Conservation (phyloP, 2,113 vertebrate genomes). For the Cyphomyrus discorhynchus region DNA sequence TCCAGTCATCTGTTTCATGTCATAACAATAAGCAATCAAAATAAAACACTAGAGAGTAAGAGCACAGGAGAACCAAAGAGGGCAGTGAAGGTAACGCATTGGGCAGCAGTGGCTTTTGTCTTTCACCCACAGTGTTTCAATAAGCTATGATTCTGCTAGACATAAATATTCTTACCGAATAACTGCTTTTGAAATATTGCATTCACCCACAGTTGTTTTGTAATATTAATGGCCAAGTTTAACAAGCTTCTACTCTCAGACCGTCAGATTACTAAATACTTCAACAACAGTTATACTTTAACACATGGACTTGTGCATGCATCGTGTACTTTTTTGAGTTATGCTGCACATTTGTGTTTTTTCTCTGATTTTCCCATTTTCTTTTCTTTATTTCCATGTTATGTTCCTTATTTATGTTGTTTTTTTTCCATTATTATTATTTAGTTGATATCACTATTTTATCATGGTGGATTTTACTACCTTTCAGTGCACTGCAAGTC, state of each 20-base stretch:
- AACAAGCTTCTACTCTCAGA: neutral
- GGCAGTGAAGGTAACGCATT: neutral
- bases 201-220: neutral
- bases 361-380: neutral
- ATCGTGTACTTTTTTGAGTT: neutral
- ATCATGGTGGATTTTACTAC: neutral
- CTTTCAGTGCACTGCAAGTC: neutral
- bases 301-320: neutral
- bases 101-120: neutral
- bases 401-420: neutral
- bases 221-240: neutral
- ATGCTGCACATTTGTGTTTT: neutral
- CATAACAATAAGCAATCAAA: conserved; percentile 19
- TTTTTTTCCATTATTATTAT: neutral
- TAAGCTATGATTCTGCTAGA: neutral
- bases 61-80: neutral
- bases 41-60: conserved; percentile 15
- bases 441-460: neutral
- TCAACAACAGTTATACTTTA: neutral
- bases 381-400: neutral
- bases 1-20: neutral
- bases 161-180: neutral
- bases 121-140: neutral
- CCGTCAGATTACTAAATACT: neutral
- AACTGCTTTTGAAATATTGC: neutral